Evolutionary conservation across 1,140 invertebrate species (phyloP).

Genomic region (Orius insidiosus): DNA sequence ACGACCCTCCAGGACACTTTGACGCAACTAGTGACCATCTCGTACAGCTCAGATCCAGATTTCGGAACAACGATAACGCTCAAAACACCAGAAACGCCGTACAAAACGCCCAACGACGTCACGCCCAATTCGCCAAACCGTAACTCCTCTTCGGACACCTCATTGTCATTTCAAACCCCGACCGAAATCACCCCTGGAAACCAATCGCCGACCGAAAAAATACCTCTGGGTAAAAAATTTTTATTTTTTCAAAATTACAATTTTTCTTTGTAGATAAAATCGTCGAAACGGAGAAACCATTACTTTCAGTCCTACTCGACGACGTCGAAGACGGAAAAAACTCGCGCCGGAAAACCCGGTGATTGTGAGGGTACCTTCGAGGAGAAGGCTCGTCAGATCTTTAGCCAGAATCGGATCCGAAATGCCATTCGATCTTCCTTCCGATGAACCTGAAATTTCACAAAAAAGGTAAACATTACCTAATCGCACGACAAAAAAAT

Average conservation of each 20-base stretch:
- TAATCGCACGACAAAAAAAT: too few relatives aligned
- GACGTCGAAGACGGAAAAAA: not conserved
- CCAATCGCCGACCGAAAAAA: slow-evolving; percentile 5
- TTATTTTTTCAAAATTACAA: not conserved
- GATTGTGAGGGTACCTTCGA: slow-evolving; percentile 1
- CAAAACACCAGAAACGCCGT: slow-evolving; percentile 6
- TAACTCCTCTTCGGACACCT: slow-evolving; percentile 14
- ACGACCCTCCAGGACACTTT: slow-evolving; percentile 15
- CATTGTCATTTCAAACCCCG: slow-evolving; percentile 16
- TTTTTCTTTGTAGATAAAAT: not conserved
- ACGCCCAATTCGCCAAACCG: slow-evolving; percentile 10
- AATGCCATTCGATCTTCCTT: slow-evolving; percentile 13
- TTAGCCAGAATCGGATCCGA: slow-evolving; percentile 15
- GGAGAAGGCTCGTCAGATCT: slow-evolving; percentile 12
- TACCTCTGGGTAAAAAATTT: not conserved
- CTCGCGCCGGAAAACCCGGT: too few relatives aligned
- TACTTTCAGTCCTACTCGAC: slow-evolving; percentile 12
- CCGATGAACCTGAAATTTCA: not conserved
- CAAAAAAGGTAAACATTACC: too few relatives aligned
- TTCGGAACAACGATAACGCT: slow-evolving; percentile 2
- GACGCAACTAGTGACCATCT: slow-evolving; percentile 15
- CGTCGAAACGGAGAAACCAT: slow-evolving; percentile 7
- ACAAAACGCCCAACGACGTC: slow-evolving; percentile 16
- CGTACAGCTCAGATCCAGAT: slow-evolving; percentile 8
- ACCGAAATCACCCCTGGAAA: slow-evolving; percentile 14